These are phyloP conservation scores for Dromiciops gliroides DNA, from an alignment of 2,113 vertebrate species.

Conservation along the genomic window DNA sequence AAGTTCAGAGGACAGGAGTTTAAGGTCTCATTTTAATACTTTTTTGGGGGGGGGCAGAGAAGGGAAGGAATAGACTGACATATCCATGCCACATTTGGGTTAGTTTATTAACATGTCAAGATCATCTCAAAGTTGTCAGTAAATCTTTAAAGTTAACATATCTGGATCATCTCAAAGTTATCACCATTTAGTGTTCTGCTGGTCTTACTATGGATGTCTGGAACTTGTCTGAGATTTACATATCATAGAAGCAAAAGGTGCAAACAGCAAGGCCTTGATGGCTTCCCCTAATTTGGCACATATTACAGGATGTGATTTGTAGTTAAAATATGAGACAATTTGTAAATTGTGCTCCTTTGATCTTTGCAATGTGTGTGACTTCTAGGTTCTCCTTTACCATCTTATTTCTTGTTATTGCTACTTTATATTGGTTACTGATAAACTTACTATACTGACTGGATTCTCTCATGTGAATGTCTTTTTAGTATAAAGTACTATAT, in stretches of 20 bases:
- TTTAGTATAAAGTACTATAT: background rate
- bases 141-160: background rate
- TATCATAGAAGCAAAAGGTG: background rate
- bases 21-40: background rate
- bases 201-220: background rate
- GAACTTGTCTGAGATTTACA: background rate
- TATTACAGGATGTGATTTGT: background rate
- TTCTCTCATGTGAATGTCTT: background rate
- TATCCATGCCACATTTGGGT: background rate
- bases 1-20: background rate
- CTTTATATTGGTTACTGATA: background rate
- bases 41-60: background rate
- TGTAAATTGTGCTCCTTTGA: background rate
- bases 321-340: background rate
- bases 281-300: background rate
- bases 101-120: background rate
- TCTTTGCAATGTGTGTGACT: background rate
- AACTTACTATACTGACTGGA: background rate
- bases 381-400: background rate
- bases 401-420: background rate
- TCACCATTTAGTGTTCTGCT: background rate
- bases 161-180: background rate
- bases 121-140: background rate
- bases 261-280: background rate
- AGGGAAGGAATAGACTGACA: background rate